Base-by-base conservation (phyloP, 2,113 vertebrate species). In the Copsychus sechellarum region DNA sequence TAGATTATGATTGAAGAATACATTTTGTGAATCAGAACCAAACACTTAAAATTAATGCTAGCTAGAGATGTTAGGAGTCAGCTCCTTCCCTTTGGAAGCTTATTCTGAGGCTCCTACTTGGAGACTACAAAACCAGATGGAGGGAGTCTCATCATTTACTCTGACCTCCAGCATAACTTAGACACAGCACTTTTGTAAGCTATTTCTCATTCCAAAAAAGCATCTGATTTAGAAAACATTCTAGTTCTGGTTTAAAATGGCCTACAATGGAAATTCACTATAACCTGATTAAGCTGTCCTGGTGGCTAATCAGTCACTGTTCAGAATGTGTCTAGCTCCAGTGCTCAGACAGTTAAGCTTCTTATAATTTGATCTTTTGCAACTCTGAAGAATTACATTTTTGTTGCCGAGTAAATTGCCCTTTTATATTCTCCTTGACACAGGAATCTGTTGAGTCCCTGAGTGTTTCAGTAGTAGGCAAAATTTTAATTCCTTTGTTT, bases 281-380 rank as follows among this genome's bases (percentile, higher is more conserved):
- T 22, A 88, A 58, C 50, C 13, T 88, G 58, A 31, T 76, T 82
- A 90, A 91, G 67, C 33, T 70, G 36, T 85, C 34, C 19, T 48
- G 50, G 36, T 87, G 28, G 61, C 76, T 89, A 79, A 85, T 80
- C 78, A 50, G 78, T 45, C 54, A 22, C 53, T 82, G 61, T 19
- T 65, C 34, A 80, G 92, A 87, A 87, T 91, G 85, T 53, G n/a
- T 87, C 66, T 73, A 85, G 50, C 45, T 91, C 47, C 50, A 79
- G 58, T 57, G 70, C 81, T 89, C 81, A 92, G 89, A 64, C 20
- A 92, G 51, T 81, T 95, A 89, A 91, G 40, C 73, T 85, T 64
- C 91, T 93, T 95, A 90, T 50, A 62, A 90, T 80, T 38, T 82
- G 54, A 83, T 90, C 86, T 88, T 92, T 54, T 53, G 47, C 40